Percentiles rank a stretch among this genome's conserved stretches.
phyloP scores from a whole-genome alignment of 2,888 invertebrate genomes.

The Gasteruption jaculator region DNA sequence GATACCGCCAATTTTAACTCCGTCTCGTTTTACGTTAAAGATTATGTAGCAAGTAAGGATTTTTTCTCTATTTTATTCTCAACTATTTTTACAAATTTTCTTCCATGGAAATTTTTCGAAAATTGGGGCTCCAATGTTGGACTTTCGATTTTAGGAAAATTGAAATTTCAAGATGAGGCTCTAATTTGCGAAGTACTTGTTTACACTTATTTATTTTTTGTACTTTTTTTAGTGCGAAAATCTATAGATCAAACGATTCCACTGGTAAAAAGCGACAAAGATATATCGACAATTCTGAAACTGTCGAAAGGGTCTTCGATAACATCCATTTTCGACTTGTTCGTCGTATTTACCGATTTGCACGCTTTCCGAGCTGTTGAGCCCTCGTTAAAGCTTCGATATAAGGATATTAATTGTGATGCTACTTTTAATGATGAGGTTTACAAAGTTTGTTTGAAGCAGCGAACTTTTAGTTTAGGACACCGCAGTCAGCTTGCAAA shows the following conservation, averaged over 20 bases:
- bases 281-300: conserved; percentile 57
- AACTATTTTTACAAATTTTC: conserved; percentile 7
- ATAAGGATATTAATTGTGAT: conserved; percentile 49
- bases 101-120: background rate
- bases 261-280: conserved; percentile 62
- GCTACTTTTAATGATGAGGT: conserved; percentile 33
- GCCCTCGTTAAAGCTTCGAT: conserved; percentile 65
- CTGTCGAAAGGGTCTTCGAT: conserved; percentile 50
- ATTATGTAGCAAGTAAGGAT: conserved; percentile 66
- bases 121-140: background rate
- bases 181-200: background rate
- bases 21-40: conserved; percentile 77
- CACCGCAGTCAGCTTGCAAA: conserved; percentile 58
- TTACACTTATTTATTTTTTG: conserved; percentile 13
- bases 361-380: conserved; percentile 78
- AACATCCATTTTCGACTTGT: conserved; percentile 65
- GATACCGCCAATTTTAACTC: conserved; percentile 69
- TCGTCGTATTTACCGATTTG: conserved; percentile 62
- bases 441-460: conserved; percentile 34
- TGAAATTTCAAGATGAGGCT: conserved; percentile 1
- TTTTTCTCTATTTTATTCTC: conserved; percentile 1
- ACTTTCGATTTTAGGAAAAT: background rate
- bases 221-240: conserved; percentile 60
- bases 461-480: conserved; percentile 47
- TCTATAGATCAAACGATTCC: conserved; percentile 58